phyloP scores from a whole-genome alignment of 2,797 vertebrate genomes.

The Crax fasciolata region DNA sequence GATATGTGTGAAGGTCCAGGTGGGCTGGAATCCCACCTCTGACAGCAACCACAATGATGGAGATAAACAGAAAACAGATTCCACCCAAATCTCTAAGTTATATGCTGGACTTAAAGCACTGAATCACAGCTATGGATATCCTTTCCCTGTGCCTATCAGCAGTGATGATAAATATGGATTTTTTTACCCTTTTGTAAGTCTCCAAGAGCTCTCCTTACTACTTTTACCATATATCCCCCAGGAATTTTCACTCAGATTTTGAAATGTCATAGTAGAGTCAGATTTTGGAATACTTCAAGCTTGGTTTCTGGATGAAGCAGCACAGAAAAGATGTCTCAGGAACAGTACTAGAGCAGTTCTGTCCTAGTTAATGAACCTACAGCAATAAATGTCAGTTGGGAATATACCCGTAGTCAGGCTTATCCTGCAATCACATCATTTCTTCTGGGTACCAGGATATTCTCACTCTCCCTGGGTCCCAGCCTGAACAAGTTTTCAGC shows the following conservation, averaged over 20 bases:
- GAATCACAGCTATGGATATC: neutral
- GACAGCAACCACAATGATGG: neutral
- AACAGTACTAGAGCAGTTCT: neutral
- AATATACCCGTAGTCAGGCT: neutral
- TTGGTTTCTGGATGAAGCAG: conserved; percentile 38
- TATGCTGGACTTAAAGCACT: neutral
- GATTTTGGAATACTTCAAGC: neutral
- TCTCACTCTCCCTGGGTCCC: neutral
- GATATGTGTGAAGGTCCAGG: neutral
- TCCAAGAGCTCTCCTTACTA: neutral
- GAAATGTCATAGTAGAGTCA: conserved; percentile 2
- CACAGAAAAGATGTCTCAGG: neutral
- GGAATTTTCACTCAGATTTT: neutral
- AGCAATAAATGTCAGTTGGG: neutral
- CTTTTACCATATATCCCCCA: neutral
- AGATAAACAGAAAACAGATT: rapidly evolving
- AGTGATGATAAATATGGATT: neutral
- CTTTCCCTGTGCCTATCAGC: neutral
- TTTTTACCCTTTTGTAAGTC: neutral
- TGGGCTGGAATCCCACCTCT: neutral
- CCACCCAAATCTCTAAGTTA: neutral
- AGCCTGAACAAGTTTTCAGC: neutral
- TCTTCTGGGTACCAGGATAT: neutral
- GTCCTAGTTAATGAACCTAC: conserved; percentile 17
- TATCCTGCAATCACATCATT: neutral